These are phyloP conservation scores for Pedetes capensis DNA, from an alignment of 2,113 vertebrate species.

Conservation along the genomic window DNA sequence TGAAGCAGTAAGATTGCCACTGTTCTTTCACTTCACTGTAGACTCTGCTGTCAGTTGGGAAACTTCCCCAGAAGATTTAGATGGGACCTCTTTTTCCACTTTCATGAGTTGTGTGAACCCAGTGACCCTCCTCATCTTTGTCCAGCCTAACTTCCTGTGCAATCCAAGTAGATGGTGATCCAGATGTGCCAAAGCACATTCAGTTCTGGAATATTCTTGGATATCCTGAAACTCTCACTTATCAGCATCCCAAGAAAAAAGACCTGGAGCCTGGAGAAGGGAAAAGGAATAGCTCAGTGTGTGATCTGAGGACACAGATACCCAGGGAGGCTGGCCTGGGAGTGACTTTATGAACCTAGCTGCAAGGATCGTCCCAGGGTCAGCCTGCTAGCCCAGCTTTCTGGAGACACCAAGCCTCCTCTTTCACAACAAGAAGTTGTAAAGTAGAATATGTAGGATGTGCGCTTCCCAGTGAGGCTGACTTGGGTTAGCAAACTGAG, in stretches of 20 bases:
- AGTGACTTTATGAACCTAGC: background rate
- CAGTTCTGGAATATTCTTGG: background rate
- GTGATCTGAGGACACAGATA: background rate
- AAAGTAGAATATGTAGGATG: background rate
- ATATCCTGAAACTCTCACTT: background rate
- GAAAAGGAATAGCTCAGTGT: background rate
- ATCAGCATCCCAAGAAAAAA: background rate
- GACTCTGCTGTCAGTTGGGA: background rate
- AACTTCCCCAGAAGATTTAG: background rate
- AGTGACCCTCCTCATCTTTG: background rate
- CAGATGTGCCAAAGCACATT: background rate
- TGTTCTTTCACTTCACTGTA: background rate
- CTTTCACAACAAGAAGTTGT: background rate
- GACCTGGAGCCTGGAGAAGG: background rate
- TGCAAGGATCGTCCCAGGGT: background rate
- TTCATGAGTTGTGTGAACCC: background rate
- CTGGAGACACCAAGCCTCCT: background rate
- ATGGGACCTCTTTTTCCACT: background rate
- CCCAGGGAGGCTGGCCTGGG: background rate
- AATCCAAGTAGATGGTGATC: background rate
- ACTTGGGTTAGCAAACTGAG: background rate
- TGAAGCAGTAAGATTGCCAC: too few species aligned
- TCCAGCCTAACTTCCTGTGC: background rate
- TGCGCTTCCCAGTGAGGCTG: background rate
- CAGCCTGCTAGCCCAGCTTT: background rate